A percentile compares a stretch with the other conserved stretches of the same genome.
Evolutionary conservation across 2,113 vertebrate species (phyloP).

Genomic region (Crypturellus undulatus): DNA sequence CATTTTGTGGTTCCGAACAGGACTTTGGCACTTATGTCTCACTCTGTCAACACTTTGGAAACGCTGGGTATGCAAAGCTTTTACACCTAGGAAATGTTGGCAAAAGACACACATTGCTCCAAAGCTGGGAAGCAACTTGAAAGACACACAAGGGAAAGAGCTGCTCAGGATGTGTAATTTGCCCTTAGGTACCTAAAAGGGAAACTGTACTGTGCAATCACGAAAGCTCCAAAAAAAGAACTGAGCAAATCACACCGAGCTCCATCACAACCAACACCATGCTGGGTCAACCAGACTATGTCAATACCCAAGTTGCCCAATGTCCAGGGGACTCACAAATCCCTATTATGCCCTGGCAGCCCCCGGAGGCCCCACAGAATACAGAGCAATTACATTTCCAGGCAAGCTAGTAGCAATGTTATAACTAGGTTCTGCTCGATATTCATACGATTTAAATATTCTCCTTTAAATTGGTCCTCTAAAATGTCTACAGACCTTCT

Average conservation of each 20-base stretch:
- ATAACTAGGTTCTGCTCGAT: not conserved
- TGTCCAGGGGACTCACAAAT: not conserved
- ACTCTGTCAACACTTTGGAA: constrained; percentile 35
- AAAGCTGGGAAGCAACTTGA: not conserved
- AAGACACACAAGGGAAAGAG: not conserved
- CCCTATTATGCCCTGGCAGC: not conserved
- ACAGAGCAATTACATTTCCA: not conserved
- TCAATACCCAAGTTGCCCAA: not conserved
- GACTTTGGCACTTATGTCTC: not conserved
- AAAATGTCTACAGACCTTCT: not conserved
- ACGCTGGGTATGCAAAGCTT: constrained; percentile 23
- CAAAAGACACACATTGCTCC: not conserved
- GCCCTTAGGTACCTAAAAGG: not conserved
- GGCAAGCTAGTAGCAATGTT: not conserved
- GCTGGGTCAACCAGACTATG: constrained; percentile 30
- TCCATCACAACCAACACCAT: not conserved
- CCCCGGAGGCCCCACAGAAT: not conserved
- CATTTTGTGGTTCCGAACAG: constrained; percentile 25
- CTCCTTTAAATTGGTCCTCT: not conserved
- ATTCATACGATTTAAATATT: not conserved
- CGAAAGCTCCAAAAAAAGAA: not conserved
- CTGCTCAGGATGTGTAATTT: not conserved
- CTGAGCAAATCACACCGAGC: not conserved
- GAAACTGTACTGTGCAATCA: not conserved
- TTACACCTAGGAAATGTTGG: constrained; percentile 42